Evolutionary conservation across 2,888 invertebrate genomes (phyloP).

Genomic region (Sarcophaga variegata): DNA sequence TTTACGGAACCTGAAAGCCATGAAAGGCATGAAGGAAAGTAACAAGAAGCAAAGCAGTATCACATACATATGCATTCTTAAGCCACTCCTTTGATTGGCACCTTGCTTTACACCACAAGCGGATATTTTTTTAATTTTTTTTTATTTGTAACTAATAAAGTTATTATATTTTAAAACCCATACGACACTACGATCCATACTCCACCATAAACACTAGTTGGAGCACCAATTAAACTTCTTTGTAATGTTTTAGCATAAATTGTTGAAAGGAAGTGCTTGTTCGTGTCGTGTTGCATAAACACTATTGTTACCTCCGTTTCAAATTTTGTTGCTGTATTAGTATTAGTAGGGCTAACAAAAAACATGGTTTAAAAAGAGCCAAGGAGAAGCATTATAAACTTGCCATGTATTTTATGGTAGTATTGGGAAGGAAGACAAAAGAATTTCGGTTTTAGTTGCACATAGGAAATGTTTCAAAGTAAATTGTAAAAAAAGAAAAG

Average conservation of each 20-base stretch:
- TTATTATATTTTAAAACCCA: slow-evolving; percentile 55
- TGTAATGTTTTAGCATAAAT: slow-evolving; percentile 7
- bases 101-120: slow-evolving; percentile 4
- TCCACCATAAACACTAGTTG: slow-evolving; percentile 24
- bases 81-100: slow-evolving; percentile 62
- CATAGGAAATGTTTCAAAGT: too few relatives aligned
- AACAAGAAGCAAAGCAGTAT: slow-evolving; percentile 14
- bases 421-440: background rate
- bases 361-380: slow-evolving; percentile 43
- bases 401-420: background rate
- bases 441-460: background rate
- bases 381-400: slow-evolving; percentile 27
- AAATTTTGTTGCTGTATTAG: background rate
- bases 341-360: background rate
- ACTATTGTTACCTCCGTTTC: background rate
- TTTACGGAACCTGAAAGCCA: slow-evolving; percentile 47
- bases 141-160: slow-evolving; percentile 48
- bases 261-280: slow-evolving; percentile 12
- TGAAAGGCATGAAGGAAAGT: slow-evolving; percentile 19
- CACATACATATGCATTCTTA: slow-evolving; percentile 55
- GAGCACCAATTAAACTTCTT: slow-evolving; percentile 1
- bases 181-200: slow-evolving; percentile 42
- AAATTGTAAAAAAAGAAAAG: too few relatives aligned
- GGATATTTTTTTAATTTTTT: background rate
- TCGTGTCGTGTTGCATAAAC: slow-evolving; percentile 32